phyloP scores from a whole-genome alignment of 2,113 vertebrate species.

The human (Homo sapiens) region DNA sequence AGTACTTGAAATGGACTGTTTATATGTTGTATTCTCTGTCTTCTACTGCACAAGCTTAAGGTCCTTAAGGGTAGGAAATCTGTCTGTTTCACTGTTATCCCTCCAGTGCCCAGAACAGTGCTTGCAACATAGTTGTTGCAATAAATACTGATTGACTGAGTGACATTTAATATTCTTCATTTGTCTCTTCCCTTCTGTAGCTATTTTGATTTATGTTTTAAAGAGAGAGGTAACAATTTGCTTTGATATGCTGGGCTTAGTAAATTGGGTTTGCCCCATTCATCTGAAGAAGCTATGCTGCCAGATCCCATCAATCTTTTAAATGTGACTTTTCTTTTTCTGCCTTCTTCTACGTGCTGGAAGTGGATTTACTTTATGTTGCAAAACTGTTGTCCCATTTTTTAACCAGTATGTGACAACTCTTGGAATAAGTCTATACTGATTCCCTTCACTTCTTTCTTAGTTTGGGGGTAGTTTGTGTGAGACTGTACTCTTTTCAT shows the following conservation, averaged over 20 bases:
- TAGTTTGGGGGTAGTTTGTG: background rate
- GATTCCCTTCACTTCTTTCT: background rate
- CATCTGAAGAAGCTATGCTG: constrained; percentile 36
- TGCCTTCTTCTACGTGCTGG: constrained; percentile 34
- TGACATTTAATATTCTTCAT: background rate
- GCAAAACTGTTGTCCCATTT: constrained; percentile 23
- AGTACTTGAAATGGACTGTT: background rate
- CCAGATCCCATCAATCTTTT: constrained; percentile 47
- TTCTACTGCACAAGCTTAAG: background rate
- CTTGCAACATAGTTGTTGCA: background rate
- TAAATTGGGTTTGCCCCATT: constrained; percentile 17
- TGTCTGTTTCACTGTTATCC: background rate
- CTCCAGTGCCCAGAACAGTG: background rate
- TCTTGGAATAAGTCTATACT: background rate
- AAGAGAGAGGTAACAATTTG: constrained; percentile 32
- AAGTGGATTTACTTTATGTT: constrained; percentile 42
- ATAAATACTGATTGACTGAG: background rate
- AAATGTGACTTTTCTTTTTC: constrained; percentile 45
- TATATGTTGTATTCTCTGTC: background rate
- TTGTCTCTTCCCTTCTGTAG: background rate
- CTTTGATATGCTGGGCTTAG: constrained; percentile 4
- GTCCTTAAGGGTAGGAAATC: background rate
- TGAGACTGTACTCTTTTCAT: background rate
- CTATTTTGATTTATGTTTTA: constrained; percentile 45
- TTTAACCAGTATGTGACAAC: background rate